Conservation (phyloP, 2,113 vertebrate species). For the Orthochromis indermauri region DNA sequence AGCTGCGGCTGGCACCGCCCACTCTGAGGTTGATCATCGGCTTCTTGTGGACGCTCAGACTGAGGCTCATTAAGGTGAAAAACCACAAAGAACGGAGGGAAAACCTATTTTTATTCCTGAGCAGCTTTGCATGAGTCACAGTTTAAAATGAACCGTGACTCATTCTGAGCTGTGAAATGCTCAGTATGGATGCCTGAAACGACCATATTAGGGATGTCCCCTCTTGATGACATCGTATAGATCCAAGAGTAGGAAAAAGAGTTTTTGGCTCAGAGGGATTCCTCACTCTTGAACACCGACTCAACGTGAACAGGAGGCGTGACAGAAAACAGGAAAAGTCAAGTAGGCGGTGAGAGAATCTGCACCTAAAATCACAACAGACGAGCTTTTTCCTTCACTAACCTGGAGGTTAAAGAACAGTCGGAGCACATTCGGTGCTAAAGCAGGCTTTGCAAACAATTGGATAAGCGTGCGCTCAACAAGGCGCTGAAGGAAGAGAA, state of each 20-base stretch:
- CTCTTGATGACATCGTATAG: background rate
- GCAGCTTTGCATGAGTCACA: background rate
- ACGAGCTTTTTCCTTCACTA: background rate
- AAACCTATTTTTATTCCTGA: background rate
- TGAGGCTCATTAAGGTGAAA: background rate
- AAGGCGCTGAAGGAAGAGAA: background rate
- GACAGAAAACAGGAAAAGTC: background rate
- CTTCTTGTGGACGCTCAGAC: background rate
- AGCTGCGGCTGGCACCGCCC: background rate
- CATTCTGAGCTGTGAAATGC: background rate
- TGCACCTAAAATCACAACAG: background rate
- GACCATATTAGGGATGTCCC: background rate
- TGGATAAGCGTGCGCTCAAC: background rate
- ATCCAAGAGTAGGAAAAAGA: background rate
- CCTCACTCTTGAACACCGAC: background rate
- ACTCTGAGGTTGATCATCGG: background rate
- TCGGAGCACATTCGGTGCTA: background rate
- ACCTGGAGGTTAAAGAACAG: background rate
- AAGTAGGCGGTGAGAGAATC: background rate
- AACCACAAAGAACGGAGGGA: background rate
- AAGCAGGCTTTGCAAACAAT: background rate
- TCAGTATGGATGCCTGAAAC: background rate
- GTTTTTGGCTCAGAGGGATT: background rate
- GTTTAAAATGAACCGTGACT: background rate
- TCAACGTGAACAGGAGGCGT: accelerated